Base-by-base conservation (phyloP, 2,888 invertebrate species). In the Altica lythri region DNA sequence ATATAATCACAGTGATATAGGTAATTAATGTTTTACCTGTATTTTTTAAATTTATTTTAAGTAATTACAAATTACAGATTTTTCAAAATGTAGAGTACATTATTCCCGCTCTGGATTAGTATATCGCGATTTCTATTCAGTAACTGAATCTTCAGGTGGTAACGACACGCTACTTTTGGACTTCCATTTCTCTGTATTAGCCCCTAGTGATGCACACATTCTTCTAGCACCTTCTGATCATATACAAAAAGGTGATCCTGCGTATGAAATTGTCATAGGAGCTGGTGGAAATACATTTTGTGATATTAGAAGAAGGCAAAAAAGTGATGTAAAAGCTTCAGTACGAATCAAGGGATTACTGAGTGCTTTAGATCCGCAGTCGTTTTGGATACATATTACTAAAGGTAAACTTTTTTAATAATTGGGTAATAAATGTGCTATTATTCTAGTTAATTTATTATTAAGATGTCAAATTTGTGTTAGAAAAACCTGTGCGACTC, bases 211-310 rank as follows among this genome's bases (percentile, higher is more conserved):
- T 70, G 88, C 87, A 0, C 88, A 88, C 64, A 85, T 89, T 35
- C 71, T 88, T 14, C 71, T 89, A 5, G 82, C 87, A 0, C 76
- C 83, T 0, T 77, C 78, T 0, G 70, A 76, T 0, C 70, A 67
- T 3, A 81, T 85, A 0, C 68, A 74, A 0, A 57, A 67, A 1
- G 63, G 54, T 1, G 85, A 84, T 65, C 78, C 82, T 0, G 86
- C 40, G 0, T 88, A 88, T 72, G 88, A 89, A 76, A 83, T 88
- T 37, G 88, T 87, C 46, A 79, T 89, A 16, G 88, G 88, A 6
- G 88, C 86, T 5, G 88, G 88, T 2, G 79, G 78, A n/a, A 88
- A 88, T 71, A 81, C 81, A 45, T 88, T 87, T 67, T 84, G 85
- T 1, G 84, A 86, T 63, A 81, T 89, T 19, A 79, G 89, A 6